phyloP scores from a whole-genome alignment of 2,888 invertebrate genomes.

The Synanthedon andrenaeformis region DNA sequence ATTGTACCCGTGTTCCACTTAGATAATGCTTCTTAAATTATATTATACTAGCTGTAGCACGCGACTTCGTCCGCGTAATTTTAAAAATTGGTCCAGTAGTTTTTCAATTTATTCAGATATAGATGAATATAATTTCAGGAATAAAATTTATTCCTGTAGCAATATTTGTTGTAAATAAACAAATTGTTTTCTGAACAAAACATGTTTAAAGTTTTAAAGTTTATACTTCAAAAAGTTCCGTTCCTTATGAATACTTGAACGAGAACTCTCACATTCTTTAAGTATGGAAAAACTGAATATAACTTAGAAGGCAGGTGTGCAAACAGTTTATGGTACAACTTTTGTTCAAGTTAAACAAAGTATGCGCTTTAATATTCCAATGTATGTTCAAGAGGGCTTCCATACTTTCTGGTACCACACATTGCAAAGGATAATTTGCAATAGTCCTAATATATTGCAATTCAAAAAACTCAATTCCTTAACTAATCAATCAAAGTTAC shows the following conservation, averaged over 20 bases:
- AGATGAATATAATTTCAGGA: no score
- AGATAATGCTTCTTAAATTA: not conserved
- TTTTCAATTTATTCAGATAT: no score
- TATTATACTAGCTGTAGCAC: not conserved
- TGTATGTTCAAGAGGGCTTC: not conserved
- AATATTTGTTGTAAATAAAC: not conserved
- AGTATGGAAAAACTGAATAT: conserved; percentile 23
- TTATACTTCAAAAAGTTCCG: conserved; percentile 9
- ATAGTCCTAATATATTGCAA: no score
- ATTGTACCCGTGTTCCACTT: conserved; percentile 26
- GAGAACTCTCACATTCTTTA: conserved; percentile 11
- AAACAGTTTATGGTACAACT: conserved; percentile 24
- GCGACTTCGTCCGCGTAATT: no score
- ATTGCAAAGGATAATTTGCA: no score
- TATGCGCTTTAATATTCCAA: not conserved
- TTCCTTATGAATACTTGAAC: conserved; percentile 18
- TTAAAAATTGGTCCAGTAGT: no score
- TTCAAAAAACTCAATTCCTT: no score
- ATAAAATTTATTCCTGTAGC: no score
- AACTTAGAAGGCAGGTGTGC: conserved; percentile 18
- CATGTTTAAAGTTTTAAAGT: conserved; percentile 12
- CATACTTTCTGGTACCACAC: no score
- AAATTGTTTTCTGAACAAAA: not conserved
- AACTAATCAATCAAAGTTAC: no score
- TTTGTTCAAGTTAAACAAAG: conserved; percentile 11